Evolutionary conservation across 2,888 invertebrate species (phyloP).

Genomic region (Sycophila texana): DNA sequence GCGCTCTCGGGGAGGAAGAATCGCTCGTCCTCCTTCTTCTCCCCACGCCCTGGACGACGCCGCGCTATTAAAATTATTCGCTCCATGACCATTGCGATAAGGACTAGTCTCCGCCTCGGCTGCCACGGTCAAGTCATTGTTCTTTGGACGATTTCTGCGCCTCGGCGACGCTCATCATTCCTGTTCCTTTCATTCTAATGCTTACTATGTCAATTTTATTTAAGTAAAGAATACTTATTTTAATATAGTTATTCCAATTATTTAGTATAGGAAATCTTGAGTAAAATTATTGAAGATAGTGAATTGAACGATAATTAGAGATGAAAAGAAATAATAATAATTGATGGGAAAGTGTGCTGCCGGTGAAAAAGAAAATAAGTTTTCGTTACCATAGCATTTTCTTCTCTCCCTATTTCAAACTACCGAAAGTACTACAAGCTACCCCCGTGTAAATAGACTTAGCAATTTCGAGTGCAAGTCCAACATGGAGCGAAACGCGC

Average conservation of each 20-base stretch:
- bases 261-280: too few species aligned
- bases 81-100: slow-evolving; percentile 39
- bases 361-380: neutral
- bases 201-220: too few species aligned
- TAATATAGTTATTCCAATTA: too few species aligned
- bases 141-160: neutral
- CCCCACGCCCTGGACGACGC: slow-evolving; percentile 30
- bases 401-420: neutral
- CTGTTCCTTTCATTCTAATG: too few species aligned
- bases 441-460: slow-evolving; percentile 52
- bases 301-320: too few species aligned
- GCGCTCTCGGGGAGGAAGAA: neutral
- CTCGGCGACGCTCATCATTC: too few species aligned
- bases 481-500: slow-evolving; percentile 40
- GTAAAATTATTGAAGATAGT: neutral
- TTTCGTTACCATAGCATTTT: too few species aligned
- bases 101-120: neutral
- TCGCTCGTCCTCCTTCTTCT: neutral
- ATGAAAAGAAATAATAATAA: neutral
- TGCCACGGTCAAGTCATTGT: neutral
- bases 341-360: neutral
- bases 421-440: slow-evolving; percentile 38
- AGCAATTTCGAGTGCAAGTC: slow-evolving; percentile 54
- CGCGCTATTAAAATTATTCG: slow-evolving; percentile 51
- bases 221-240: too few species aligned